Evolutionary conservation across 2,888 invertebrate genomes (phyloP).

Genomic region (Mechanitis messenoides): DNA sequence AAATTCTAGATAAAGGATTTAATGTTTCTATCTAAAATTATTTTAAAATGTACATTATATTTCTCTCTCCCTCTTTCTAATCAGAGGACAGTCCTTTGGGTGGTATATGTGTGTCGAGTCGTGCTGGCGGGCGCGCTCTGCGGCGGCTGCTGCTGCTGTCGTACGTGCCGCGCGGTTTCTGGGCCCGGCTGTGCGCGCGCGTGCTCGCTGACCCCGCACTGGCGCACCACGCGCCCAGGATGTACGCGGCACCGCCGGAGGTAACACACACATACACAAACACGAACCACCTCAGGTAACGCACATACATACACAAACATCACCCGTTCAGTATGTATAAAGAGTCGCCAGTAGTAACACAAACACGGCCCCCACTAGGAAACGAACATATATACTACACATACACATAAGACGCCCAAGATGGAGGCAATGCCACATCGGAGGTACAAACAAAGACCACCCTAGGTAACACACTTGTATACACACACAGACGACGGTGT

Average conservation of each 20-base stretch:
- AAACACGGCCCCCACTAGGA: no score
- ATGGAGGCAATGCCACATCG: no score
- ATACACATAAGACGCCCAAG: no score
- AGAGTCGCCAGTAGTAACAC: no score
- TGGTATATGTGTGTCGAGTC: conserved; percentile 49
- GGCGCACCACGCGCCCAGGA: conserved; percentile 84
- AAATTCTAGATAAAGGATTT: no score
- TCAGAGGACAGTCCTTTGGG: conserved; percentile 38
- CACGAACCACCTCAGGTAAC: no score
- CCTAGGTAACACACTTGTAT: no score
- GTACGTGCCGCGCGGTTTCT: conserved; percentile 98
- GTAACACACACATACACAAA: conserved; percentile 42
- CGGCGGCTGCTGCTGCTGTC: conserved; percentile 92
- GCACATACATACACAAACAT: no score
- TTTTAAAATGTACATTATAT: not conserved
- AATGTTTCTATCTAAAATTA: not conserved
- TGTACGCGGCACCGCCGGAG: conserved; percentile 84
- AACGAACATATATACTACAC: no score
- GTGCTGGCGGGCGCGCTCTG: conserved; percentile 77
- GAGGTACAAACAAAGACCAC: no score
- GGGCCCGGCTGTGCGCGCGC: conserved; percentile 95
- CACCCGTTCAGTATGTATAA: no score
- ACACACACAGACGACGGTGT: no score
- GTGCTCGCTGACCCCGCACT: conserved; percentile 92
- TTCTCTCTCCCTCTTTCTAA: not conserved